Base-by-base conservation (phyloP, 2,113 vertebrate species). In the Leucopsar rothschildi region DNA sequence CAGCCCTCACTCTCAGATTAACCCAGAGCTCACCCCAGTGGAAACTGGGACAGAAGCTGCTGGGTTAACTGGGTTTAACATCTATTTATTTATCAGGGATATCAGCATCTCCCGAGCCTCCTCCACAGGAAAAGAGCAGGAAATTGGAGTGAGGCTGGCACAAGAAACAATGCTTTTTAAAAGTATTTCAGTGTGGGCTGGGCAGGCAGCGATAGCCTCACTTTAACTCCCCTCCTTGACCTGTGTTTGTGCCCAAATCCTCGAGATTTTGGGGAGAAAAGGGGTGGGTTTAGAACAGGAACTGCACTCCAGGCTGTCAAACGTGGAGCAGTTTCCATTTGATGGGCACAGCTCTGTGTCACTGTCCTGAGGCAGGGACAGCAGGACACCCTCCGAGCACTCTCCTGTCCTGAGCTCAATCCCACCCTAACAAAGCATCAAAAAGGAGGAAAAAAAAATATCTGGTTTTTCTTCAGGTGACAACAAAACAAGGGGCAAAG, bases 71-170 rank as follows among this genome's bases (percentile, higher is more conserved):
- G 42, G 9, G 85, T 42, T 70, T n/a, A 65, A 35, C 33, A 4
- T 37, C 35, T 42, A 42, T 42, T 52, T 3, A 19, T 10, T 52
- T 11, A 35, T 5, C 60, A 10, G 16, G 9, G 21, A 3, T 5
- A 4, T 1, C 0, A 6, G 21, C 50, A 10, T 21, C 2, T 4
- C 23, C 2, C 7, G 10, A 6, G 52, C 40, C 24, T 28, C 28
- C 81, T 29, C 52, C 50, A 0, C 2, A 10, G 49, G 20, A 61
- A 40, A 82, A 2, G 15, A 39, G 21, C 24, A 61, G 44, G 68
- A 17, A 68, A 66, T 1, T 5, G 3, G 25, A 27, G 40, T 1
- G 8, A 2, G 1, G 7, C 8, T 7, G 20, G 11, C 65, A 39
- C 11, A 20, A 15, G 39, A 55, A 77, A 42, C 0, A 2, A 15